Evolutionary conservation across 2,113 vertebrate species (phyloP).

Genomic region (Oreotrochilus melanogaster): DNA sequence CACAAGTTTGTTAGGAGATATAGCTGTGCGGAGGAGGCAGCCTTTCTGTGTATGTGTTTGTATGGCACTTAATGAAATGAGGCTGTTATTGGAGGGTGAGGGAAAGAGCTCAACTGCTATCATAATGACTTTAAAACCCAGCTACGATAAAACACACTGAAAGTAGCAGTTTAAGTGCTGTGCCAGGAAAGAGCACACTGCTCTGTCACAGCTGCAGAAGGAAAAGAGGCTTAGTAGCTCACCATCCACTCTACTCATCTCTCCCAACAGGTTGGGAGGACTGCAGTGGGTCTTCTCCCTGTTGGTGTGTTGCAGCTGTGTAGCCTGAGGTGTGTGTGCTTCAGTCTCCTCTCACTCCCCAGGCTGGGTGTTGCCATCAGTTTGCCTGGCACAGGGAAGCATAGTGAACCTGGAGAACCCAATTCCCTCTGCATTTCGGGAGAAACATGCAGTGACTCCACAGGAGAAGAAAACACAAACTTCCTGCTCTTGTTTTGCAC

Average conservation of each 20-base stretch:
- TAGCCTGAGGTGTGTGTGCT: accelerated
- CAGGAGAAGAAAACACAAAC: neutral
- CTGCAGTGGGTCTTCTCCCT: neutral
- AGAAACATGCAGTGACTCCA: neutral
- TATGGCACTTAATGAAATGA: neutral
- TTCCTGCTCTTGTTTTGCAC: neutral
- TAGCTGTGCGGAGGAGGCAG: conserved; percentile 3
- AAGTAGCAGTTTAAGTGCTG: neutral
- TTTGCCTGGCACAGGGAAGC: neutral
- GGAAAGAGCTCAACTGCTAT: neutral
- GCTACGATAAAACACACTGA: neutral
- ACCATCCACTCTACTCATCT: neutral
- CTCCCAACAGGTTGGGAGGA: neutral
- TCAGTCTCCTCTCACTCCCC: neutral
- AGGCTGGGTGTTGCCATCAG: neutral
- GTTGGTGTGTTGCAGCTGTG: neutral
- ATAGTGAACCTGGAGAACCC: neutral
- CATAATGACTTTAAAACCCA: neutral
- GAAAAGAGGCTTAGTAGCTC: neutral
- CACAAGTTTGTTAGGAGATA: neutral
- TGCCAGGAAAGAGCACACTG: neutral
- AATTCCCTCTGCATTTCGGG: neutral
- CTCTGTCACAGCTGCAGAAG: neutral
- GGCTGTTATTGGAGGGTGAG: neutral
- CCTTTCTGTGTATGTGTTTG: neutral